Conservation (phyloP, 2,113 vertebrate genomes). For the Nothocercus julius region DNA sequence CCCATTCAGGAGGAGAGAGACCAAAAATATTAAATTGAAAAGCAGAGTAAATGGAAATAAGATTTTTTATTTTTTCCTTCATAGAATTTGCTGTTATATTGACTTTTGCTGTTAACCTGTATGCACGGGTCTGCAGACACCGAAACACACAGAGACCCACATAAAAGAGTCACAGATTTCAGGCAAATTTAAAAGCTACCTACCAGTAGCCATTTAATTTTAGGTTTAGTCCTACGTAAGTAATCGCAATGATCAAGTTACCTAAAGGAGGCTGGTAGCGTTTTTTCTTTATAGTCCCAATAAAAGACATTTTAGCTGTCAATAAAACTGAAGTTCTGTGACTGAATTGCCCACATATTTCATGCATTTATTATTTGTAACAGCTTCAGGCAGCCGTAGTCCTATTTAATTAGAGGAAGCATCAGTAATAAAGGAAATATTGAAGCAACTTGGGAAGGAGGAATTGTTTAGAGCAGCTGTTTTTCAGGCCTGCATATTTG, state of each 20-base stretch:
- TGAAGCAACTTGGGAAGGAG: neutral
- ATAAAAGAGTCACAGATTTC: neutral
- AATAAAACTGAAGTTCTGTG: no score
- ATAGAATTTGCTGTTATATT: neutral
- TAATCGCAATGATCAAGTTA: neutral
- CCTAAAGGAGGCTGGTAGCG: neutral
- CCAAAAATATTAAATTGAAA: neutral
- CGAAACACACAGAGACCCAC: neutral
- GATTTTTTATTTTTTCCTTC: neutral
- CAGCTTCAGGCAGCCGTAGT: neutral
- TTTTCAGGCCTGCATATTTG: neutral
- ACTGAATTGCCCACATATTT: neutral
- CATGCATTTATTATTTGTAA: neutral
- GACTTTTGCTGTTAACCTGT: neutral
- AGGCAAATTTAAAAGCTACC: accelerated
- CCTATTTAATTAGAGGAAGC: neutral
- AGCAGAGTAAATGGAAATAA: neutral
- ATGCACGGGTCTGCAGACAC: neutral
- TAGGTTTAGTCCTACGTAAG: neutral
- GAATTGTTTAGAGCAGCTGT: neutral
- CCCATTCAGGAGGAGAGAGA: neutral
- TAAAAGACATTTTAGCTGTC: neutral
- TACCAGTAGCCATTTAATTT: neutral
- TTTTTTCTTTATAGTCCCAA: neutral
- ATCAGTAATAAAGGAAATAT: neutral